These are phyloP conservation scores for Drymonia ruficornis DNA, from an alignment of 2,888 invertebrate genomes.

Conservation along the genomic window DNA sequence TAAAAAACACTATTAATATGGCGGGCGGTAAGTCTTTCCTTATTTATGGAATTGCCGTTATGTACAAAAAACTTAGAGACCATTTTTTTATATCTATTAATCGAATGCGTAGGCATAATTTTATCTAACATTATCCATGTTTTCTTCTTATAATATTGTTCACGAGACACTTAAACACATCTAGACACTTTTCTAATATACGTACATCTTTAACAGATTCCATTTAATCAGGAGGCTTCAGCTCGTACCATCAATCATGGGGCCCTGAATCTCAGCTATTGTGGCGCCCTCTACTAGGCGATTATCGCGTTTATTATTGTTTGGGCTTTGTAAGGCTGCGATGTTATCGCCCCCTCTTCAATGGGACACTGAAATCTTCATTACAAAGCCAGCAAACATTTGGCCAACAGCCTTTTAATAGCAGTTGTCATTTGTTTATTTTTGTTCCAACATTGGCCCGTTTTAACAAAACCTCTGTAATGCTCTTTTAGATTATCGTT, in stretches of 20 bases:
- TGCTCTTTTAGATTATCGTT: too few species aligned
- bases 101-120: too few species aligned
- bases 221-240: neutral
- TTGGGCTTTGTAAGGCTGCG: conserved; percentile 9
- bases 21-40: too few species aligned
- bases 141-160: too few species aligned
- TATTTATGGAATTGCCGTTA: too few species aligned
- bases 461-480: too few species aligned
- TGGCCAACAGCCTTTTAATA: neutral
- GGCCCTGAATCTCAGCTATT: conserved; percentile 4
- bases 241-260: neutral
- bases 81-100: too few species aligned
- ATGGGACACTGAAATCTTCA: neutral
- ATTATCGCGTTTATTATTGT: conserved; percentile 20
- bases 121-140: too few species aligned
- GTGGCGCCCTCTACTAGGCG: conserved; percentile 10
- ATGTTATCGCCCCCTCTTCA: neutral
- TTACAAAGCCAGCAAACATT: neutral
- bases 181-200: too few species aligned
- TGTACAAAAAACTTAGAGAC: too few species aligned
- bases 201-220: neutral
- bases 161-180: too few species aligned
- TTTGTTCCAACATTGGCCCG: neutral
- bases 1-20: too few species aligned
- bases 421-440: neutral